Evolutionary conservation across 2,888 invertebrate genomes (phyloP).

Genomic region (Lymantria dispar): DNA sequence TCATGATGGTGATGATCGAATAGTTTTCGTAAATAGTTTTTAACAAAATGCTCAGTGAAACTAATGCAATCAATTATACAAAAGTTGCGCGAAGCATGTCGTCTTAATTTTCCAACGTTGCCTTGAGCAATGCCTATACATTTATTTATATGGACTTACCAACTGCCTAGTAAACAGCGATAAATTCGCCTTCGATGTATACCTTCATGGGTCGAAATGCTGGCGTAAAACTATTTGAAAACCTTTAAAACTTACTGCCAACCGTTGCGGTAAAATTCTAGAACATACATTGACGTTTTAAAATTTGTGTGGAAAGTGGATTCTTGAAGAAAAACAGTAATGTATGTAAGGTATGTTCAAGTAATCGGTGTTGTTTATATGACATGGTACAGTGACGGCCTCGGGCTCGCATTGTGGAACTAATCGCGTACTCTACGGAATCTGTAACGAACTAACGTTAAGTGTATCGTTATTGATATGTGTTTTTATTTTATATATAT

Average conservation of each 20-base stretch:
- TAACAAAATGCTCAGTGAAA: too few relatives aligned
- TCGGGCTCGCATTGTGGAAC: constrained; percentile 48
- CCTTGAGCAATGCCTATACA: not conserved
- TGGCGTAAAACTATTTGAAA: not conserved
- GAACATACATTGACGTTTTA: constrained; percentile 2
- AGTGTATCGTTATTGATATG: constrained; percentile 32
- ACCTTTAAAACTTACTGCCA: not conserved
- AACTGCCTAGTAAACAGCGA: not conserved
- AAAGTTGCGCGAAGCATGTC: not conserved
- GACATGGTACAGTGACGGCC: constrained; percentile 37
- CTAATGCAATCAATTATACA: not conserved
- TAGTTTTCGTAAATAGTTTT: too few relatives aligned
- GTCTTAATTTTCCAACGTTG: not conserved
- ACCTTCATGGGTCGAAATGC: not conserved
- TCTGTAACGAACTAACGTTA: constrained; percentile 42
- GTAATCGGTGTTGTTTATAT: constrained; percentile 12
- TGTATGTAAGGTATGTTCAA: constrained; percentile 7
- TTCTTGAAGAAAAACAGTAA: not conserved
- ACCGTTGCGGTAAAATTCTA: not conserved
- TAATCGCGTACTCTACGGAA: constrained; percentile 52
- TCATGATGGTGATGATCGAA: too few relatives aligned
- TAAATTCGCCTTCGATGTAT: not conserved
- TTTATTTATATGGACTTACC: not conserved
- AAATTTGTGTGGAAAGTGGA: not conserved
- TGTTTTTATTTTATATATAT: not conserved